Base-by-base conservation (phyloP, 2,113 vertebrate species). In the Orthonyx spaldingii region DNA sequence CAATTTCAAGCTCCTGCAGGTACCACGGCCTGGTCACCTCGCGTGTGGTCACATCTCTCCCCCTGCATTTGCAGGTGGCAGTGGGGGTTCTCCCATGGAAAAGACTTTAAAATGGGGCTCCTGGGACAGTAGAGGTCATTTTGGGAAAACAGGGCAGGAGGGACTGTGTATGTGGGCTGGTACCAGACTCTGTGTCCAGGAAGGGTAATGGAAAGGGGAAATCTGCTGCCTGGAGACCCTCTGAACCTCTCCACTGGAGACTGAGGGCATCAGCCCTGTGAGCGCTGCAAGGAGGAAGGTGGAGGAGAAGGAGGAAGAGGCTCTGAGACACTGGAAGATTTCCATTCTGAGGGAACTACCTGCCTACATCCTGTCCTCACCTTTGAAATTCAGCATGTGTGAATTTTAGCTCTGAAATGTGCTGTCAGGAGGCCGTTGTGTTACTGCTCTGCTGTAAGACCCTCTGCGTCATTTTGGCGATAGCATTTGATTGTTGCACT, bases 401-500 rank as follows among this genome's bases (percentile, higher is more conserved):
- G 81, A 49, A 26, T 78, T 94, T 71, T 16, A 52, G 42, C 50
- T 52, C 50, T 80, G 66, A 20, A 75, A 52, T 85, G 57, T 50
- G 63, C 80, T 82, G 47, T 82, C 77, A 30, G 3, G 11, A 59
- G 59, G 37, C 66, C 32, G 6, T 53, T 0, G 0, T 22, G 26
- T 5, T 57, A 1, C 69, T 39, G 68, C 61, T 85, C 87, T 33
- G 53, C 84, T 91, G 4, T 72, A 84, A 84, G 95, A 66, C 49
- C 65, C 56, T 47, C 22, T 66, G 75, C n/a, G 0, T 85, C 72
- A 57, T 88, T 84, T 94, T 91, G 87, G 93, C 12, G 9, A 84
- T 72, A 95, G 79, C 87, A 87, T 95, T 78, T 96, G 94, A 90
- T 96, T 65, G 77, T 87, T 93, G 84, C 92, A 89, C 95, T 96